These are phyloP conservation scores for Propithecus coquereli DNA, from an alignment of 2,113 vertebrate species.

Conservation along the genomic window DNA sequence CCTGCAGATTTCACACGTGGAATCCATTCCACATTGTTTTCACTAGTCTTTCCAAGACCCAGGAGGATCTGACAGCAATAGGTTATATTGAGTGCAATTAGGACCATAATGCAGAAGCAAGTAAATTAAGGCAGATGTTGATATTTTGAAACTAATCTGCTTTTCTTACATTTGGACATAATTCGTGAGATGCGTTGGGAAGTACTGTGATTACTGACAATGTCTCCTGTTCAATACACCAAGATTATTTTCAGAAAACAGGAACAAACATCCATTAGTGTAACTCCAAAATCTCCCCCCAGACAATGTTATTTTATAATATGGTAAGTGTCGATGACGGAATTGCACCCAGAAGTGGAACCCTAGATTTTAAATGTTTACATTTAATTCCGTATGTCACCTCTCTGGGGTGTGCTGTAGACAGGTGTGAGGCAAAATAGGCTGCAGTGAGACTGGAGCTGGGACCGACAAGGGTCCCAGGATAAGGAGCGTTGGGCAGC, in stretches of 20 bases:
- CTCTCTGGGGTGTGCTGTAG: neutral
- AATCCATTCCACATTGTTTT: slow-evolving; percentile 51
- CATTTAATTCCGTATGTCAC: neutral
- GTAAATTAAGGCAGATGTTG: neutral
- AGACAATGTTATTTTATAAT: neutral
- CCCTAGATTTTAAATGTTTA: neutral
- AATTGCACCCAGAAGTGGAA: neutral
- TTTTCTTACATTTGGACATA: neutral
- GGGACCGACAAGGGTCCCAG: rapidly evolving
- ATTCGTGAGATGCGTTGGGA: neutral
- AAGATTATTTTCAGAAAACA: slow-evolving; percentile 35
- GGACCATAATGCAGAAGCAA: slow-evolving; percentile 32
- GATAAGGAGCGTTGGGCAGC: too few species aligned
- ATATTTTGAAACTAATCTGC: neutral
- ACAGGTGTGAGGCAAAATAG: neutral
- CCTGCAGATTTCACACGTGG: slow-evolving; percentile 54
- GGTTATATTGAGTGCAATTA: slow-evolving; percentile 7
- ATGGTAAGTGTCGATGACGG: neutral
- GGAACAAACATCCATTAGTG: neutral
- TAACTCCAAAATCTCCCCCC: neutral
- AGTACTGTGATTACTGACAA: neutral
- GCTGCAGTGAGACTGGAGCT: neutral
- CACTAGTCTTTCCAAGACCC: slow-evolving; percentile 40
- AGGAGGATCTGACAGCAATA: neutral
- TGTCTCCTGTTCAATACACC: neutral